Evolutionary conservation across 2,113 vertebrate species (phyloP).

Genomic region (Nothobranchius furzeri): DNA sequence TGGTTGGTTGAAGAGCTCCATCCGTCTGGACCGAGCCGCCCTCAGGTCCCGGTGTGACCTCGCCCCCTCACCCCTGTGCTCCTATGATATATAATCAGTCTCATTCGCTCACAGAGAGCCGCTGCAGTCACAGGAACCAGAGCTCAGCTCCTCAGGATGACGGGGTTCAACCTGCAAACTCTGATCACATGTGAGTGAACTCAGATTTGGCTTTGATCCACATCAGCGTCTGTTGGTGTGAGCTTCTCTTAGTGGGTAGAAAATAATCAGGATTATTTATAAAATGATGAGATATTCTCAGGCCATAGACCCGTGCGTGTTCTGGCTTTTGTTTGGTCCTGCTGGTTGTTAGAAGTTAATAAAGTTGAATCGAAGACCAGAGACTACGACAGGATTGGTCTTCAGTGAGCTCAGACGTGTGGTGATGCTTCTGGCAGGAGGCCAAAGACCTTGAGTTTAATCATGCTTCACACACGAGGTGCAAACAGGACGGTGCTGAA

Average conservation of each 20-base stretch:
- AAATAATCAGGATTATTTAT: too few relatives aligned
- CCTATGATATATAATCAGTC: slow-evolving; percentile 24
- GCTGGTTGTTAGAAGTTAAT: too few relatives aligned
- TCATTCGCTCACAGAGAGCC: slow-evolving; percentile 9
- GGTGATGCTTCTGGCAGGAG: neutral
- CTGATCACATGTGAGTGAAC: slow-evolving; percentile 55
- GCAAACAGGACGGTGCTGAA: too few relatives aligned
- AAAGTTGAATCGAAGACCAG: neutral
- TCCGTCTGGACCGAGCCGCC: neutral
- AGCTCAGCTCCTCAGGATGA: slow-evolving; percentile 20
- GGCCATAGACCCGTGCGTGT: too few relatives aligned
- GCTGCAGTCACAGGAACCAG: slow-evolving; percentile 17
- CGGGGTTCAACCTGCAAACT: slow-evolving; percentile 14
- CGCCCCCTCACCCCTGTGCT: neutral
- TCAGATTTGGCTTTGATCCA: too few relatives aligned
- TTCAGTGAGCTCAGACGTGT: neutral
- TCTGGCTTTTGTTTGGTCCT: too few relatives aligned
- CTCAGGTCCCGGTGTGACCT: neutral
- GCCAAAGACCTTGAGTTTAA: neutral
- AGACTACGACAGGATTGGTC: too few relatives aligned
- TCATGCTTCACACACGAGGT: neutral
- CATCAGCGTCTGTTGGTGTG: neutral
- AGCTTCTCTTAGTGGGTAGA: too few relatives aligned
- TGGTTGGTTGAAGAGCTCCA: neutral
- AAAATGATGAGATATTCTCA: too few relatives aligned